phyloP scores from a whole-genome alignment of 2,113 vertebrate species.

The Salvelinus sp. region DNA sequence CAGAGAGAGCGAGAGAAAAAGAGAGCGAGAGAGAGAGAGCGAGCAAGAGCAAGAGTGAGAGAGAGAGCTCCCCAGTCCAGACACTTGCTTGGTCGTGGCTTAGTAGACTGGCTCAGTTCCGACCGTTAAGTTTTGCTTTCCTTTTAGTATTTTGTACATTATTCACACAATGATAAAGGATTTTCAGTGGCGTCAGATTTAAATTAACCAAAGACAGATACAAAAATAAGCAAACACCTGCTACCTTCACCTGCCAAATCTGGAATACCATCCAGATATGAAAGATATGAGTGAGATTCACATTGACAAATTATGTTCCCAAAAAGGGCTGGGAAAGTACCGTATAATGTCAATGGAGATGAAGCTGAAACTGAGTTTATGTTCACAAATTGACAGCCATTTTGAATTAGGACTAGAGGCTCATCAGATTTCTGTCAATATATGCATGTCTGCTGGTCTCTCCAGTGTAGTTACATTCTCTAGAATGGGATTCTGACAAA shows the following conservation, averaged over 20 bases:
- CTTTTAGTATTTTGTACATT: slow-evolving; percentile 74
- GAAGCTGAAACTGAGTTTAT: slow-evolving; percentile 13
- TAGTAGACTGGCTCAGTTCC: slow-evolving; percentile 73
- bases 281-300: slow-evolving; percentile 45
- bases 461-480: slow-evolving; percentile 30
- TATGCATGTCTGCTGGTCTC: slow-evolving; percentile 13
- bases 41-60: slow-evolving; percentile 14
- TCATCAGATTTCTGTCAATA: not conserved
- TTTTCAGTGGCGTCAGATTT: slow-evolving; percentile 76
- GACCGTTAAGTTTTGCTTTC: slow-evolving; percentile 55
- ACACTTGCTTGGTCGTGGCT: slow-evolving; percentile 47
- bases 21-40: not conserved
- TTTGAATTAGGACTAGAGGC: not conserved
- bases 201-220: slow-evolving; percentile 64
- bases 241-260: slow-evolving; percentile 71
- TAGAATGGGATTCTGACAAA: slow-evolving; percentile 42
- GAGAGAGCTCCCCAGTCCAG: slow-evolving; percentile 45
- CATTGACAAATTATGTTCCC: slow-evolving; percentile 39
- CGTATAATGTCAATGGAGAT: slow-evolving; percentile 37
- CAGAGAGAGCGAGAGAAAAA: slow-evolving; percentile 40
- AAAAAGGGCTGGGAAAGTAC: slow-evolving; percentile 59
- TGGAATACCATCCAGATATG: slow-evolving; percentile 31
- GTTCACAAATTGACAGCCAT: slow-evolving; percentile 30
- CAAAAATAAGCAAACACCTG: slow-evolving; percentile 60
- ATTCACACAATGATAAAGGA: slow-evolving; percentile 75